Evolutionary conservation across 2,797 vertebrate species (phyloP), one percentile per base, ranked within the genome.

Genomic region (Myripristis jacobus): DNA sequence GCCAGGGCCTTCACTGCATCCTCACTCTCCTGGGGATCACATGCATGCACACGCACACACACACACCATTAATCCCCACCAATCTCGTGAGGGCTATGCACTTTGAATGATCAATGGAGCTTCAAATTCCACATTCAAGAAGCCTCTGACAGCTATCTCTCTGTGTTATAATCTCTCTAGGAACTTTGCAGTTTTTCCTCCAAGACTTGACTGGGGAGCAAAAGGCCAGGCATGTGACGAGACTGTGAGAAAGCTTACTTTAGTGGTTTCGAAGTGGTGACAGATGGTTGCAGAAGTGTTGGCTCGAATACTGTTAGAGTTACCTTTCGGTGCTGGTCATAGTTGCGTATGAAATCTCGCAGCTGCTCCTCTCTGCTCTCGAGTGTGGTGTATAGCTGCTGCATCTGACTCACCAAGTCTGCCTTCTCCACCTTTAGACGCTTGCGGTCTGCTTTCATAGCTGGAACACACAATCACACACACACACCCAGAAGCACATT

Each of bases 311-410:
- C 15, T 41, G 12, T 3, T 1, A 6, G 18, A 1, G 19, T 90
- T 89, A 98, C 97, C 93, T 98, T 98, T 92, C 97, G 94, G 92
- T 98, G 97, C 91, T 98, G 97, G 77, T 99, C 97, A 0, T 98
- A 98, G 94, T 98, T 99, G 55, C 97, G 94, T 90, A 98, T 99
- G 91, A 99, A 99, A 90, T 98, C 97, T 0, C 98, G 95, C 46
- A 99, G 95, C 91, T 99, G 98, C 88, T 99, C 97, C 92, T 99
- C 98, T 0, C 97, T 94, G 92, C 97, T 98, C 89, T 99, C 97
- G 90, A 99, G 92, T 0, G 97, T 99, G 82, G 96, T 96, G 0
- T 98, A 99, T 46, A 99, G 94, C 94, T 99, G 97, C 91, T 99
- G 96, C 98, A 99, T 99, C 92, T 99, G 97, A 92, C 96, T 98